phyloP scores from a whole-genome alignment of 1,140 invertebrate genomes.

The Nymphalis io region DNA sequence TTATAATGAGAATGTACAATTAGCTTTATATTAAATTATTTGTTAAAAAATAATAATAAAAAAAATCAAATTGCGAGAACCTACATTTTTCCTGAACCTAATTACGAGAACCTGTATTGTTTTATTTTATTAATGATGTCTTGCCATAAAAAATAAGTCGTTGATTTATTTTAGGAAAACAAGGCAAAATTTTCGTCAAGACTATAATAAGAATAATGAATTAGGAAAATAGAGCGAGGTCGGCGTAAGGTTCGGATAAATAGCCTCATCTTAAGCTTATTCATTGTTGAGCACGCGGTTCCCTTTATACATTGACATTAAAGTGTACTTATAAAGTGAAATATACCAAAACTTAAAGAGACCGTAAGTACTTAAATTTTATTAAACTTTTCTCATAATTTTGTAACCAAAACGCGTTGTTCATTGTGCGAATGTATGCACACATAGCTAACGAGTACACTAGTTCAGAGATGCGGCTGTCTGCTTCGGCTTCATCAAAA shows the following conservation, averaged over 20 bases:
- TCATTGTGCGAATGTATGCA: too few species aligned
- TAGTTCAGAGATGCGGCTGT: too few species aligned
- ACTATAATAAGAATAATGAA: slow-evolving; percentile 41
- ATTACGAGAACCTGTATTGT: background rate
- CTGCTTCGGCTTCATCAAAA: too few species aligned
- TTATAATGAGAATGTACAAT: too few species aligned
- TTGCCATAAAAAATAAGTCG: slow-evolving; percentile 28
- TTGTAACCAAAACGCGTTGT: too few species aligned
- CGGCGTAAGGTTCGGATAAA: slow-evolving; percentile 39
- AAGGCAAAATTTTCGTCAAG: slow-evolving; percentile 30
- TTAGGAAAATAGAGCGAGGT: slow-evolving; percentile 44
- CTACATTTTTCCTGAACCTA: background rate
- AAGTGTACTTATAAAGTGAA: slow-evolving; percentile 17
- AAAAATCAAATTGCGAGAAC: too few species aligned
- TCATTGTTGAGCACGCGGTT: slow-evolving; percentile 29
- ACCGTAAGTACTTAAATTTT: too few species aligned
- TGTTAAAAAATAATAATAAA: too few species aligned
- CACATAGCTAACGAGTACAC: too few species aligned
- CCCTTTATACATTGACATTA: slow-evolving; percentile 28
- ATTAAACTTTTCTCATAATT: too few species aligned
- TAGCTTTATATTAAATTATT: too few species aligned
- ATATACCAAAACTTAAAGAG: background rate
- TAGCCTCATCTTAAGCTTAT: slow-evolving; percentile 38
- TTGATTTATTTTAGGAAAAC: slow-evolving; percentile 23
- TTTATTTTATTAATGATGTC: background rate